Evolutionary conservation across 2,888 invertebrate species (phyloP).

Genomic region (Xiphydria camelus): DNA sequence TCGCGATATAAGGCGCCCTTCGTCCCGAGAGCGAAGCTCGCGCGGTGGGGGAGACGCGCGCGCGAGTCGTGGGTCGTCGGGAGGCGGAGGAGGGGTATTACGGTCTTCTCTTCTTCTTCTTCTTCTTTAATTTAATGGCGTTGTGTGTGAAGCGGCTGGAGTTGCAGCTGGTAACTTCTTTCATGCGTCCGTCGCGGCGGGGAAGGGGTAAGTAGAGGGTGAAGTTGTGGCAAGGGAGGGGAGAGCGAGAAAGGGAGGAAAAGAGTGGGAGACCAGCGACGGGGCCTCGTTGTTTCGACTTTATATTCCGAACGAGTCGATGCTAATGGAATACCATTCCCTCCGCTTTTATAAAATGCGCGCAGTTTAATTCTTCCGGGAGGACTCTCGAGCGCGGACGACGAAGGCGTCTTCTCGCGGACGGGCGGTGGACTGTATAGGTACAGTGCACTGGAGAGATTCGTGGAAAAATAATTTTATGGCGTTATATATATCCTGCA

Average conservation of each 20-base stretch:
- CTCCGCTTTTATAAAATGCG: constrained; percentile 32
- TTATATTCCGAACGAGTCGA: constrained; percentile 34
- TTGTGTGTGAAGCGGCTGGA: too few species aligned
- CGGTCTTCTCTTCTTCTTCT: too few species aligned
- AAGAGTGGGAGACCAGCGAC: constrained; percentile 14
- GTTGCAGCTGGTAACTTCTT: too few species aligned
- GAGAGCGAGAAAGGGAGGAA: constrained; percentile 4
- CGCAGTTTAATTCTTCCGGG: constrained; percentile 19
- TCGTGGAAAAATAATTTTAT: too few species aligned
- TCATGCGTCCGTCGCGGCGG: background rate
- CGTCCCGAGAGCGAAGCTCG: background rate
- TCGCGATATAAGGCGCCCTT: background rate
- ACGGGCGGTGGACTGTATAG: too few species aligned
- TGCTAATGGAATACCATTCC: constrained; percentile 38
- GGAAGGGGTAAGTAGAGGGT: background rate
- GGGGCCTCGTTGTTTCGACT: constrained; percentile 28
- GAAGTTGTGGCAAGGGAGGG: background rate
- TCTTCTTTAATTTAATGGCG: too few species aligned
- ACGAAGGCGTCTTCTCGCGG: background rate
- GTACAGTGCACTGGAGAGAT: too few species aligned
- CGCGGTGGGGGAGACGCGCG: background rate
- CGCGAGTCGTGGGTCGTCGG: background rate
- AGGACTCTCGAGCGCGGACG: constrained; percentile 5
- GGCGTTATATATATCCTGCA: too few species aligned
- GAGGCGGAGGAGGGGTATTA: background rate